Evolutionary conservation across 1,140 invertebrate species (phyloP).

Genomic region (Galleria mellonella): DNA sequence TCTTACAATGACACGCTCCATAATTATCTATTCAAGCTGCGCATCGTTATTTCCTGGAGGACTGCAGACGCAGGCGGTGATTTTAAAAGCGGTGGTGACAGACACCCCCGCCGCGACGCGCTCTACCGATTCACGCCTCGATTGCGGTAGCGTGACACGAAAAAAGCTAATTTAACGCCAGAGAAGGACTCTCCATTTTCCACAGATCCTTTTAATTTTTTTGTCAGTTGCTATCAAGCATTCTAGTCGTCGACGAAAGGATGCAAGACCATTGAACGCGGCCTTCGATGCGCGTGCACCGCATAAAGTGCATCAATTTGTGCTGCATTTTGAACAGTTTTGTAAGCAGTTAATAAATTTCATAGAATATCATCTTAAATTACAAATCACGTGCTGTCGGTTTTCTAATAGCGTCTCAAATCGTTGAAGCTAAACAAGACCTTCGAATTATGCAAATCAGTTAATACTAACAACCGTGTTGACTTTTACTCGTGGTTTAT

Average conservation of each 20-base stretch:
- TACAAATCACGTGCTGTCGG: no score
- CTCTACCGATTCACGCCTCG: slow-evolving; percentile 9
- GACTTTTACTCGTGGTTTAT: slow-evolving; percentile 7
- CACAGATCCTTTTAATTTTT: slow-evolving; percentile 31
- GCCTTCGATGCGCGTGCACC: slow-evolving; percentile 47
- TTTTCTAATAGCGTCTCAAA: no score
- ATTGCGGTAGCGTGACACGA: slow-evolving; percentile 27
- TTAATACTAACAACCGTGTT: slow-evolving; percentile 2
- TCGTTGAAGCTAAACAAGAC: not conserved
- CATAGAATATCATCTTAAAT: no score
- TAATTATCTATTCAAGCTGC: slow-evolving; percentile 32
- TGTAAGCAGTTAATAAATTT: slow-evolving; percentile 12
- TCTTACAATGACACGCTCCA: slow-evolving; percentile 10
- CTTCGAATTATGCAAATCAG: slow-evolving; percentile 18
- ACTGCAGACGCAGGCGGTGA: slow-evolving; percentile 7
- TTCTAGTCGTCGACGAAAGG: slow-evolving; percentile 38
- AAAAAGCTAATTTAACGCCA: slow-evolving; percentile 46
- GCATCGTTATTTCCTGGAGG: slow-evolving; percentile 24
- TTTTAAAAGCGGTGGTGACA: slow-evolving; percentile 28
- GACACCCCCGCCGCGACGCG: slow-evolving; percentile 18
- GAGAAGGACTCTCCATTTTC: slow-evolving; percentile 29
- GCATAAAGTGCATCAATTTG: slow-evolving; percentile 22
- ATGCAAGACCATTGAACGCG: slow-evolving; percentile 38
- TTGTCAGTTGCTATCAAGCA: slow-evolving; percentile 28
- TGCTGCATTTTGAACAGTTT: not conserved